Conservation (phyloP, 2,888 invertebrate species). For the Protonemura montana region DNA sequence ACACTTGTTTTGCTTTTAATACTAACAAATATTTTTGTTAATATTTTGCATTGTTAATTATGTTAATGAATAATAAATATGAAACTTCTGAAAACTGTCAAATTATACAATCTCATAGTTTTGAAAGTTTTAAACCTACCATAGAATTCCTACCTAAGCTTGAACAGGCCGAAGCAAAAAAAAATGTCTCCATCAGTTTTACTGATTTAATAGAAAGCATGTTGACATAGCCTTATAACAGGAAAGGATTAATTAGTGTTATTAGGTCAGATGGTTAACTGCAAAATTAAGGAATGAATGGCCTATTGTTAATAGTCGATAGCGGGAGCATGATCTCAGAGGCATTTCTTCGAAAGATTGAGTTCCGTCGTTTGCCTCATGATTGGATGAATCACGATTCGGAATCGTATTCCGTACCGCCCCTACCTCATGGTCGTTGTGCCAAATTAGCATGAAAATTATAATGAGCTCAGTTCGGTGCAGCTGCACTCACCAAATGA, state of each 20-base stretch:
- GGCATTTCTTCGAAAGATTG: neutral
- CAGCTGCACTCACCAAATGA: constrained; percentile 56
- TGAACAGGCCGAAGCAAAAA: neutral
- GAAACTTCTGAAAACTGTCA: too few species aligned
- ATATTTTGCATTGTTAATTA: too few species aligned
- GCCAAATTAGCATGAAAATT: neutral
- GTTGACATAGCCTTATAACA: neutral
- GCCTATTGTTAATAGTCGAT: neutral
- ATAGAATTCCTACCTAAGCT: too few species aligned
- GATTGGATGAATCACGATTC: neutral
- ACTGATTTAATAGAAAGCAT: neutral
- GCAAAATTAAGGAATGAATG: neutral
- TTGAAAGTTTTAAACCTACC: too few species aligned
- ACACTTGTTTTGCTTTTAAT: neutral
- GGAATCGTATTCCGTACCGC: neutral
- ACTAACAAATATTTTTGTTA: neutral
- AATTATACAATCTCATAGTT: too few species aligned
- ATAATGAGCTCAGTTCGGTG: constrained; percentile 50
- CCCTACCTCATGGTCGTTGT: neutral
- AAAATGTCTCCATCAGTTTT: neutral
- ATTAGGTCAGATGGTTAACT: neutral
- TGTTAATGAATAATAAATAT: too few species aligned
- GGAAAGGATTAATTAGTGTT: neutral
- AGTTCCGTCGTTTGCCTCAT: neutral
- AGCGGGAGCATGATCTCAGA: neutral